Base-by-base conservation (phyloP, 2,888 invertebrate species). In the Caenorhabditis plicata region DNA sequence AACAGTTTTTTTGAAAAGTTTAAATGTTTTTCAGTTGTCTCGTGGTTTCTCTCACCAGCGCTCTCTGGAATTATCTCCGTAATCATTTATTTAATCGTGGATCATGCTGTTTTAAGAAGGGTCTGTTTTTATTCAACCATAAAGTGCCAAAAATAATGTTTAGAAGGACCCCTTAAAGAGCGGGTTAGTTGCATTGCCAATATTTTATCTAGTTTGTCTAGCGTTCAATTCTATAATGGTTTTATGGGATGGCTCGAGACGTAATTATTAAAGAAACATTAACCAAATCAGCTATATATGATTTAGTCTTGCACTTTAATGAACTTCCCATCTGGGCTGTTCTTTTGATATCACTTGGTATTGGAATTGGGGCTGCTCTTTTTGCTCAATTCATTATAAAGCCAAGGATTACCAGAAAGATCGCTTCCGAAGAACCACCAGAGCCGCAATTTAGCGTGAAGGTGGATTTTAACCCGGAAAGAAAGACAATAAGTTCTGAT, bases 21-120 rank as follows among this genome's bases (percentile, higher is more conserved):
- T 40, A n/a, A 42, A 2, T 7, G 3, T 19, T 33, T 40, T 80
- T 44, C 81, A 85, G 88, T 93, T 75, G 88, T 88, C 75, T 96
- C 95, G 0, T 96, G 96, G 96, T 93, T 96, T 81, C 87, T 94
- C 40, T 95, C 94, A 23, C 96, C 96, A 1, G 85, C 90, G 15
- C 84, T 95, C 75, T 94, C 94, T 72, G 96, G 96, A 2, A 74
- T 88, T 2, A 89, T 92, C 45, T 94, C 95, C 4, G 88, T 88
- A 33, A 64, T 87, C 32, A 85, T 95, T 49, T 92, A 88, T 82
- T 86, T 89, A 83, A 81, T 89, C 63, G 89, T 95, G 68, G 87
- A 89, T 66, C 86, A 87, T 62, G 88, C 88, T 78, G 90, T 96
- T 68, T 85, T 80, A n/a, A 25, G 72, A 41, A 56, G 61, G 39